Percentiles rank a stretch among this genome's conserved stretches.
Evolutionary conservation across 2,797 vertebrate genomes (phyloP).

Genomic region (Myotis planiceps): DNA sequence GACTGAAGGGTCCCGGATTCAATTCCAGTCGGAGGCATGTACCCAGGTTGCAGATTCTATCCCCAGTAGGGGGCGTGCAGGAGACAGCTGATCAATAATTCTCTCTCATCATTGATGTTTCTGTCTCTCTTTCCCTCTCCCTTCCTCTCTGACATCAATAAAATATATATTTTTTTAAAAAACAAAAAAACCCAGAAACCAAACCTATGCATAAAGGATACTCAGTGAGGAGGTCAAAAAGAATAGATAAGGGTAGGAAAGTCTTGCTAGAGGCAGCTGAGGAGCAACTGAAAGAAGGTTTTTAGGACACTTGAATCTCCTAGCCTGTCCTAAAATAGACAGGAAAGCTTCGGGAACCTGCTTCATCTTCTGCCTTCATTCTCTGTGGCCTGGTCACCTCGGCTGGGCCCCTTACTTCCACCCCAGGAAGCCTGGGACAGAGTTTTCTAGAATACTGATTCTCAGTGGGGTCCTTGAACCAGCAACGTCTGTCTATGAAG

Average conservation of each 20-base stretch:
- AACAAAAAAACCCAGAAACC: not conserved
- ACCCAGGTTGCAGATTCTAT: not conserved
- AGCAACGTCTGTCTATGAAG: not conserved
- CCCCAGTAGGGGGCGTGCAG: not conserved
- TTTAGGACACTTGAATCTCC: constrained; percentile 43
- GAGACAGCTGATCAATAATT: not conserved
- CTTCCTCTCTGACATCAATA: not conserved
- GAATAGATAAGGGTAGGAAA: not conserved
- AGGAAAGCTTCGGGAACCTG: not conserved
- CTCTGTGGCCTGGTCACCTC: not conserved
- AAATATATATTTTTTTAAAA: too few species aligned
- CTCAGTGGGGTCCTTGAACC: not conserved
- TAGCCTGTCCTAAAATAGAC: constrained; percentile 44
- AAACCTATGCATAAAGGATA: not conserved
- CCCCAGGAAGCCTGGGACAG: not conserved
- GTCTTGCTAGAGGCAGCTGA: not conserved
- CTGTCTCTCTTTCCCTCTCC: not conserved
- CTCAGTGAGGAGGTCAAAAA: not conserved
- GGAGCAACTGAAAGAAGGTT: constrained; percentile 44
- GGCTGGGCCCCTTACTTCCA: not conserved
- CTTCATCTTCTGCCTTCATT: not conserved
- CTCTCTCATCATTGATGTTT: not conserved
- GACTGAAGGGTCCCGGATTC: not conserved
- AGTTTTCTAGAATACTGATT: constrained; percentile 22
- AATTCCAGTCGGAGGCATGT: not conserved